A percentile compares a stretch with the other conserved stretches of the same genome.
Evolutionary conservation across 2,797 vertebrate species (phyloP).

Genomic region (Sphenopsis melanotis): DNA sequence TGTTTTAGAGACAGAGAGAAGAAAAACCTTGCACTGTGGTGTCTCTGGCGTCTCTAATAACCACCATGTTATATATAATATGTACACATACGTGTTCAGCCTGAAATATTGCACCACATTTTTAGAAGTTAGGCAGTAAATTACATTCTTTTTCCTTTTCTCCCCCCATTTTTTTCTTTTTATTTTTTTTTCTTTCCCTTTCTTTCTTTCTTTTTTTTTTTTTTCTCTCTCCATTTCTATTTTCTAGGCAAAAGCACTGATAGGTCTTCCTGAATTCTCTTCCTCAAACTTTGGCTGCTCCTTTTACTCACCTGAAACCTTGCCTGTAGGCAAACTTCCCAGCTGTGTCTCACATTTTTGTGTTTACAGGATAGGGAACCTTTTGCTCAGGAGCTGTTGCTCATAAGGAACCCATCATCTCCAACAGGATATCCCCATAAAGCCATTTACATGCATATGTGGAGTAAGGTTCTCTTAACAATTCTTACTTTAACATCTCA

Average conservation of each 20-base stretch:
- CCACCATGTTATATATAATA: background rate
- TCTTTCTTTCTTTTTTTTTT: rapidly evolving
- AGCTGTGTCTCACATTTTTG: background rate
- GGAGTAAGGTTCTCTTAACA: background rate
- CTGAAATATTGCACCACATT: background rate
- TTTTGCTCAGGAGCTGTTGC: background rate
- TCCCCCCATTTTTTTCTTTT: rapidly evolving
- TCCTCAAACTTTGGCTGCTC: background rate
- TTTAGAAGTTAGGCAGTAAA: background rate
- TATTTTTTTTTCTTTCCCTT: rapidly evolving
- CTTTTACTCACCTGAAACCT: slow-evolving; percentile 8
- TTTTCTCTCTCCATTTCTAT: rapidly evolving
- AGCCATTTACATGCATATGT: background rate
- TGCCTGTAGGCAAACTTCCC: background rate
- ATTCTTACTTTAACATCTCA: background rate
- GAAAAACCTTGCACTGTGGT: background rate
- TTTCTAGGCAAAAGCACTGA: background rate
- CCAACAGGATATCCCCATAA: background rate
- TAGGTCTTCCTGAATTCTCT: background rate
- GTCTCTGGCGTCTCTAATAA: background rate
- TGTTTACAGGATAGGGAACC: background rate
- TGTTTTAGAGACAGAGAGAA: background rate
- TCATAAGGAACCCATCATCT: slow-evolving; percentile 6
- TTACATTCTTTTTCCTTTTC: rapidly evolving
- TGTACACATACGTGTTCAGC: background rate